Evolutionary conservation across 1,140 invertebrate genomes (phyloP), one percentile per base, ranked within the genome.

Genomic region (Hylaeus volcanicus): DNA sequence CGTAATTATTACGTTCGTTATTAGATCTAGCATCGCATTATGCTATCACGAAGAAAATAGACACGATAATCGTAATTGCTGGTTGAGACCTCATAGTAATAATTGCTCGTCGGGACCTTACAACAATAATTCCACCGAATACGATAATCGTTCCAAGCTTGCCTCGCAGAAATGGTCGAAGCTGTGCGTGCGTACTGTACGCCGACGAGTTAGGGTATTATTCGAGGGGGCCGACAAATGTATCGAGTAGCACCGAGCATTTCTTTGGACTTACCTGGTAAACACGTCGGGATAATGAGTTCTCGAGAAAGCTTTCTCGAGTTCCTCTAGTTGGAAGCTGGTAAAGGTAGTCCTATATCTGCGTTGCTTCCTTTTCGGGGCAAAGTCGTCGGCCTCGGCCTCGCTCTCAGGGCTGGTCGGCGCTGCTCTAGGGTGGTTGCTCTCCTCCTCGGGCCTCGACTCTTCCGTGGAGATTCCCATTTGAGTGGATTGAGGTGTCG

Each of bases 281-380:
- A 99, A 99, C 0, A 99, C 98, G 93, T 99, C 98, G 37, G 98
- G 98, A 93, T 99, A 99, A 93, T 99, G 98, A 5, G 98, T 99
- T 88, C 98, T 96, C 0, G 98, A 97, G 93, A 99, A 99, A 0
- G 98, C 98, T 92, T 99, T 99, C 92, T 99, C 98, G 80, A 99
- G 94, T 93, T 99, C 98, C 91, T 99, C 98, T 73, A 99, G 94
- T 93, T 99, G 98, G 91, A 98, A 98, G 88, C 97, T 98, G 8
- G 98, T 99, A 93, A 99, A 99, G 56, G 98, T 99, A 2, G 98
- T 99, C 74, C 98, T 94, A 91, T 99, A 99, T 60, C 98, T 93
- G 3, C 98, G 94, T 89, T 99, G 98, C 90, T 99, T 99, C 83
- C 98, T 94, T 91, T 98, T 98, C 0, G 97, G 97, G 0, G 96